phyloP scores from a whole-genome alignment of 1,140 invertebrate genomes.

The Drosophila mauritiana region DNA sequence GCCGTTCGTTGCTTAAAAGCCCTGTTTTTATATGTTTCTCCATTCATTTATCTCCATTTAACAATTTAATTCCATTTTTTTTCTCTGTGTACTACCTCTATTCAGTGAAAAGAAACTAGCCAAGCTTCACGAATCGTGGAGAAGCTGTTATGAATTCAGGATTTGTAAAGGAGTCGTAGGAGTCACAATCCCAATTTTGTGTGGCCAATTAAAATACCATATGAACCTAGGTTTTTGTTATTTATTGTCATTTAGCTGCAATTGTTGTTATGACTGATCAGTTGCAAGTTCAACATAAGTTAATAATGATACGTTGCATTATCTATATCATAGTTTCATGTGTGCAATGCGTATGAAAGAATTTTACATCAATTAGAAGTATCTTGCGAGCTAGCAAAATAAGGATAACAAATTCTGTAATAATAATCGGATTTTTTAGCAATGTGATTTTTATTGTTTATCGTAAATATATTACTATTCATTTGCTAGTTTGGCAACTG shows the following conservation, averaged over 20 bases:
- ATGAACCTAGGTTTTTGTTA: constrained; percentile 6
- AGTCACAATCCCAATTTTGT: neutral
- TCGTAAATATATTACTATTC: constrained; percentile 16
- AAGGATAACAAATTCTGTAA: constrained; percentile 7
- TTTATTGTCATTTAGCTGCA: constrained; percentile 47
- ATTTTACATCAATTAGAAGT: constrained; percentile 35
- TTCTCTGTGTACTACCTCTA: neutral
- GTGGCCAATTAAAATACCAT: constrained; percentile 7
- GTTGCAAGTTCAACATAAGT: constrained; percentile 36
- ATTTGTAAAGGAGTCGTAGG: neutral
- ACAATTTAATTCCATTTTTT: neutral
- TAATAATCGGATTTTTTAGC: constrained; percentile 17
- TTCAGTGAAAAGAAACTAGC: neutral
- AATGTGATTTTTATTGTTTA: constrained; percentile 13
- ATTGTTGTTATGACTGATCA: constrained; percentile 23
- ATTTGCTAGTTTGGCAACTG: constrained; percentile 20
- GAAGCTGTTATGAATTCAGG: constrained; percentile 13
- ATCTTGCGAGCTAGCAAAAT: constrained; percentile 21
- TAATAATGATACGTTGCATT: constrained; percentile 15
- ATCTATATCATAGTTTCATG: constrained; percentile 11
- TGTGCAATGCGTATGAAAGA: constrained; percentile 25
- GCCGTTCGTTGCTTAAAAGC: no score
- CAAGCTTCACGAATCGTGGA: constrained; percentile 29
- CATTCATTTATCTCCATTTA: neutral
- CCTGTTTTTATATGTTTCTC: no score